Conservation (phyloP, 2,888 invertebrate species). For the Polyommatus iphigenia region DNA sequence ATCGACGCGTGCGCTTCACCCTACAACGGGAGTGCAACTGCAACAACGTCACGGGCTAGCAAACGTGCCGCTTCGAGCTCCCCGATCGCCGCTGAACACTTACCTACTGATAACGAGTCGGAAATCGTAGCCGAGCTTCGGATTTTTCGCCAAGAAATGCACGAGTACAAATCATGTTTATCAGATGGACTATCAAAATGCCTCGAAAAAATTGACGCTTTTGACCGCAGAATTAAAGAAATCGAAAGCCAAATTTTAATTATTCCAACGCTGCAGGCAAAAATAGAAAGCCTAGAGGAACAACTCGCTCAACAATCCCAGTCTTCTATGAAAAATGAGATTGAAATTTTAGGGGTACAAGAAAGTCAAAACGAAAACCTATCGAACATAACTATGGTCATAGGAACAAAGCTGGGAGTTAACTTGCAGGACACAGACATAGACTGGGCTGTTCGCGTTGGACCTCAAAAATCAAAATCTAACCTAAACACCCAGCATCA, state of each 20-base stretch:
- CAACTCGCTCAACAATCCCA: neutral
- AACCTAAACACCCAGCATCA: neutral
- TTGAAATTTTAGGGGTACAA: neutral
- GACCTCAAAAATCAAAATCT: neutral
- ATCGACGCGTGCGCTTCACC: neutral
- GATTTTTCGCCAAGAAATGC: slow-evolving; percentile 5
- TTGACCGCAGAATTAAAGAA: neutral
- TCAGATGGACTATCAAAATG: neutral
- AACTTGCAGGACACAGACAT: neutral
- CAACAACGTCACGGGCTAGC: neutral
- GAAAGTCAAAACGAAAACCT: neutral
- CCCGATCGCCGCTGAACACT: neutral
- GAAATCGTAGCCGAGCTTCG: neutral
- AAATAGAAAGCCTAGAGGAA: neutral
- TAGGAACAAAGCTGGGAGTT: neutral
- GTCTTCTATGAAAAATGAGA: neutral
- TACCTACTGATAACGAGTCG: neutral
- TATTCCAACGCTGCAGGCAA: neutral
- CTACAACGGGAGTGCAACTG: neutral
- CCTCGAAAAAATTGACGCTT: neutral
- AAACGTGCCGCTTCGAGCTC: neutral
- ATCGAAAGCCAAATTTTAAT: neutral
- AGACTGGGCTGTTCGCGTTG: no score
- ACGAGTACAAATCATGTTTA: neutral
- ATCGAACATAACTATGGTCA: neutral